Evolutionary conservation across 1,140 invertebrate genomes (phyloP), one percentile per base, ranked within the genome.

Genomic region (Helicorthomorpha holstii): DNA sequence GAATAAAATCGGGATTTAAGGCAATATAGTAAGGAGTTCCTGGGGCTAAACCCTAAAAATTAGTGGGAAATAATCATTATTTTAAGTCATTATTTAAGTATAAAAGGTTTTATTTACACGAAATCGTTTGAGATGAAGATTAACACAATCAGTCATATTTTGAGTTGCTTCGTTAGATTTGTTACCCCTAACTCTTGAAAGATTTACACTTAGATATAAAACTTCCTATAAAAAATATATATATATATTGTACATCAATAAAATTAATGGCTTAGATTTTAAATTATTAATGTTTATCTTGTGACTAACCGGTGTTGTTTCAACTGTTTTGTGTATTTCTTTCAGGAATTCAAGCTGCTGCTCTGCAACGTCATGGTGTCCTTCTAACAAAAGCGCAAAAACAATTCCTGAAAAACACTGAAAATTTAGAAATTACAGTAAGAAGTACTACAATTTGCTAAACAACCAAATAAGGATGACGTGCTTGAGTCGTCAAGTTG

Each of bases 331-430:
- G 56, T 85, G 79, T 49, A 92, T 76, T 65, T 93, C 87, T 63
- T 80, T 77, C 0, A 96, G 68, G 58, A 91, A 80, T 57, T 93
- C 83, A 22, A 96, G 69, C 66, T 94, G 87, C 60, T 92, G 81
- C 41, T 78, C 73, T 0, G 85, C 80, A 60, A 89, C 76, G 42
- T 76, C 69, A 45, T 68, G 54, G 56, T 73, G 67, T 49, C 72
- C 64, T 48, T 75, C 72, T 24, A 66, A 49, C 29, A 90, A 68
- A 66, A 90, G 84, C 69, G 85, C 89, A 16, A 80, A 64, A 16
- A 89, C 86, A 29, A 92, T 69, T 1, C 88, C 86, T 44, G n/a
- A 27, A 50, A 49, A 46, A 7, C 19, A 22, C 19, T 10, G 4
- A 46, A 46, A 7, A 4, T 10, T 4, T 46, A 46, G 4, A 46